phyloP scores from a whole-genome alignment of 2,888 invertebrate genomes.

The Phania funesta region DNA sequence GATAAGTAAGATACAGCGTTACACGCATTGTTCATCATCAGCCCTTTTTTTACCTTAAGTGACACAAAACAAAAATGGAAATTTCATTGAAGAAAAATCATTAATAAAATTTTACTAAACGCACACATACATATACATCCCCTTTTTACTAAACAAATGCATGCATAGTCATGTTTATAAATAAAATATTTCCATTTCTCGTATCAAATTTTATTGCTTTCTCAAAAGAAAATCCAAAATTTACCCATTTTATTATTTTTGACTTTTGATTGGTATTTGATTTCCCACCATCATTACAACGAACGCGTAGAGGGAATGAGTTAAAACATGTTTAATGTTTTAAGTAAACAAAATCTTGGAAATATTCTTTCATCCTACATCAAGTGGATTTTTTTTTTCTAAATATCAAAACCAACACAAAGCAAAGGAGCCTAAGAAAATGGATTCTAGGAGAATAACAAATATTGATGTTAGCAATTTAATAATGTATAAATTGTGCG shows the following conservation, averaged over 20 bases:
- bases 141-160: no score
- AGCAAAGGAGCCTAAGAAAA: constrained; percentile 3
- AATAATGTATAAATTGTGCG: constrained; percentile 49
- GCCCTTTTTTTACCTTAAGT: no score
- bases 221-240: not conserved
- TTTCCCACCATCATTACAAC: not conserved
- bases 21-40: no score
- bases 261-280: constrained; percentile 13
- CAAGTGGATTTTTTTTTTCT: not conserved
- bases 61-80: no score
- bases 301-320: constrained; percentile 4
- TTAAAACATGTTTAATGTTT: constrained; percentile 40
- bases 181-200: not conserved
- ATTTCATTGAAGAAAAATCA: no score
- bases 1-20: no score
- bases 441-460: constrained; percentile 45
- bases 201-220: not conserved
- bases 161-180: not conserved
- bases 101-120: no score
- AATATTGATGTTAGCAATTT: constrained; percentile 66
- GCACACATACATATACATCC: no score
- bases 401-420: not conserved
- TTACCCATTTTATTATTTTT: not conserved
- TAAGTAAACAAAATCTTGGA: constrained; percentile 29
- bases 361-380: constrained; percentile 23